These are phyloP conservation scores for Telmatherina bonti DNA, from an alignment of 2,797 vertebrate species.

Conservation along the genomic window DNA sequence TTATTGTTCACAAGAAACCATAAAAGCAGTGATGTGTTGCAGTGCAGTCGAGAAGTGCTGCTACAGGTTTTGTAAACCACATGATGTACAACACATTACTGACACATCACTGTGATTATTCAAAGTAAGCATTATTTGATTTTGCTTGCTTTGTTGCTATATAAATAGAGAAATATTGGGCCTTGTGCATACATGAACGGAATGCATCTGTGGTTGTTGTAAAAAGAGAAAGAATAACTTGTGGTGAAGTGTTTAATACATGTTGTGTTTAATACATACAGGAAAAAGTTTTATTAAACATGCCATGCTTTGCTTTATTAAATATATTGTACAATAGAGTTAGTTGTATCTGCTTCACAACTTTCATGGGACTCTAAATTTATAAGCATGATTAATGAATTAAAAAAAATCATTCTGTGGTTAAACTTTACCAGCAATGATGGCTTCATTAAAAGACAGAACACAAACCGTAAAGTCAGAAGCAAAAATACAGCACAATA, in stretches of 20 bases:
- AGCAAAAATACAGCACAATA: neutral
- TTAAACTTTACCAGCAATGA: too few species aligned
- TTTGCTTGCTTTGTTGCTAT: neutral
- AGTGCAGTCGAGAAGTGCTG: neutral
- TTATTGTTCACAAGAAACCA: conserved; percentile 1
- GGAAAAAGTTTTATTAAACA: neutral
- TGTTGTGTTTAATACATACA: neutral
- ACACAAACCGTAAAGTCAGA: neutral
- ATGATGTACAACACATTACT: neutral
- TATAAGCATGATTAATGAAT: neutral
- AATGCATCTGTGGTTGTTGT: neutral
- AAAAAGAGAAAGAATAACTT: neutral
- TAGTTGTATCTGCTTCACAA: neutral
- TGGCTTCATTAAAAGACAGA: neutral
- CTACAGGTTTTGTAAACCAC: conserved; percentile 8
- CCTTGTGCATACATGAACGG: too few species aligned
- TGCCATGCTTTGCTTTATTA: neutral
- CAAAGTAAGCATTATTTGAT: neutral
- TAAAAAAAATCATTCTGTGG: neutral
- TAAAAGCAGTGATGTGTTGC: neutral
- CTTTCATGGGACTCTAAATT: neutral
- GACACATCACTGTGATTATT: neutral
- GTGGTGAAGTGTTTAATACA: too few species aligned
- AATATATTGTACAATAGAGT: neutral
- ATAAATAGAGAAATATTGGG: too few species aligned